Percentiles rank a stretch among this genome's conserved stretches.
phyloP scores from a whole-genome alignment of 2,888 invertebrate species.

The Quadroppia sp. region DNA sequence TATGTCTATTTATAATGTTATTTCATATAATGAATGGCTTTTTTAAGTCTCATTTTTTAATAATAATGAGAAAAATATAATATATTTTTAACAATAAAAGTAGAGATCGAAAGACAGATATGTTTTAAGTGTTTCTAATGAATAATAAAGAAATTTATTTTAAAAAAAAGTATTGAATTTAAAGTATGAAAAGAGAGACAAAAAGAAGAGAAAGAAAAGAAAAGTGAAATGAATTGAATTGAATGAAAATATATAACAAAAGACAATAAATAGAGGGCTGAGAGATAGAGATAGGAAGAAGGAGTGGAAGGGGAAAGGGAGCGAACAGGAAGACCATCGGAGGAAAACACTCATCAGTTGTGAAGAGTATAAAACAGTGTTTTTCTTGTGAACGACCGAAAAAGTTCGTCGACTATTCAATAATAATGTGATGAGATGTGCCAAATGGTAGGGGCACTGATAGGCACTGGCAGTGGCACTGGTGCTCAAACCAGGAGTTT shows the following conservation, averaged over 20 bases:
- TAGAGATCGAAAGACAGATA: no score
- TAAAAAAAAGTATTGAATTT: neutral
- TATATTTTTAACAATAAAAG: no score
- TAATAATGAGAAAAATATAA: no score
- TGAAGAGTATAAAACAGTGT: constrained; percentile 10
- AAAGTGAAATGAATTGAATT: neutral
- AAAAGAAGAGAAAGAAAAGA: neutral
- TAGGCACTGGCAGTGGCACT: neutral
- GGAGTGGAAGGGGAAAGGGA: neutral
- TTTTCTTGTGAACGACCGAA: neutral
- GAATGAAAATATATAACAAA: neutral
- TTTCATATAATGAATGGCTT: no score
- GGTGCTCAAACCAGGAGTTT: neutral
- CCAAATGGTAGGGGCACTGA: neutral
- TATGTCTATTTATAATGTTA: no score
- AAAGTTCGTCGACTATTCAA: constrained; percentile 9
- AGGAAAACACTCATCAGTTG: constrained; percentile 16
- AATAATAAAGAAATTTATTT: neutral
- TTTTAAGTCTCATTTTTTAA: no score
- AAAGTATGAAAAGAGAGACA: neutral
- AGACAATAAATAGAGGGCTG: constrained; percentile 13
- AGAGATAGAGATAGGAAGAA: neutral
- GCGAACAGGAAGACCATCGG: neutral
- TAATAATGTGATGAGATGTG: constrained; percentile 6
- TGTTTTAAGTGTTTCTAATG: no score